Conservation (phyloP, 2,113 vertebrate genomes). For the Gopherus evgoodei region DNA sequence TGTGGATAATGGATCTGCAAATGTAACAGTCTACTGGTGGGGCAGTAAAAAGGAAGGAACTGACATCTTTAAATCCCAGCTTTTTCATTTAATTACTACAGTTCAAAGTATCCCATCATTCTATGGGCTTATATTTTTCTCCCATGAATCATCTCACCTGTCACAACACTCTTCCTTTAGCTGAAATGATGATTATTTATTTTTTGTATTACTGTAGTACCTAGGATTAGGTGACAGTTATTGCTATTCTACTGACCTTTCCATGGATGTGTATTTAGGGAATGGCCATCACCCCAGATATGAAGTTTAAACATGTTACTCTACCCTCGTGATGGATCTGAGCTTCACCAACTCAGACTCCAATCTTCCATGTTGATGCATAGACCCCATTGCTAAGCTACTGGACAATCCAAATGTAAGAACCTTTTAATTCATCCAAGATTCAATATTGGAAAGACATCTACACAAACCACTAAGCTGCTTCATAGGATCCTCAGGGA, state of each 20-base stretch:
- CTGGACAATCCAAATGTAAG: neutral
- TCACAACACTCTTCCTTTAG: neutral
- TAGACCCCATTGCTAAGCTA: neutral
- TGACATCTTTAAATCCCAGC: neutral
- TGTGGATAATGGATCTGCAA: neutral
- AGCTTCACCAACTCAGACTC: neutral
- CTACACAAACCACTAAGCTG: neutral
- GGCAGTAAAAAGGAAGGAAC: neutral
- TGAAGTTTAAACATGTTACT: neutral
- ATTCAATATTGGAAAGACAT: neutral
- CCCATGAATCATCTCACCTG: neutral
- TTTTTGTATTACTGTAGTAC: neutral
- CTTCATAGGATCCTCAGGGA: slow-evolving; percentile 2
- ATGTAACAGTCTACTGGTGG: neutral
- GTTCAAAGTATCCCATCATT: neutral
- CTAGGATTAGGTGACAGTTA: neutral
- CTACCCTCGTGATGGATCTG: neutral
- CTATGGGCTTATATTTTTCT: neutral
- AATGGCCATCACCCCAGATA: neutral
- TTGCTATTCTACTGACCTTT: neutral
- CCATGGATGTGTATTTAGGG: neutral
- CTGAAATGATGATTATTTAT: neutral
- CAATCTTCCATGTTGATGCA: neutral
- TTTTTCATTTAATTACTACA: neutral
- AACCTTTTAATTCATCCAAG: neutral